Evolutionary conservation across 2,113 vertebrate species (phyloP), one percentile per base, ranked within the genome.

Genomic region (Callipepla squamata): DNA sequence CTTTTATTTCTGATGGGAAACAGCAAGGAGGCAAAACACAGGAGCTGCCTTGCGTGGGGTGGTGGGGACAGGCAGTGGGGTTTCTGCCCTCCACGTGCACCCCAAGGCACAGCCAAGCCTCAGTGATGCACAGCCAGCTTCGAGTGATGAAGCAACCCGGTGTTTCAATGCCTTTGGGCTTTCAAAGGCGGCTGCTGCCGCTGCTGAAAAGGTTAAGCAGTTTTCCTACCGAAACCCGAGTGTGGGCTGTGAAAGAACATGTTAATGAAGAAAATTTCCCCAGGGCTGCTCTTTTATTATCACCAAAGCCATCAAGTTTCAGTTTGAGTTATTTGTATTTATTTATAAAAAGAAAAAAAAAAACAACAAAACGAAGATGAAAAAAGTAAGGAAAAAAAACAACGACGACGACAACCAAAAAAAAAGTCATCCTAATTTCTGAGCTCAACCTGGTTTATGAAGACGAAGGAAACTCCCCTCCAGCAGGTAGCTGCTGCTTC

Each of bases 261-360:
- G 97, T 98, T 98, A 98, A 98, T 98, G 97, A 99, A 98, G 97
- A 98, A 99, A 99, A 99, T 99, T 99, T 98, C 98, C 99, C 98
- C 98, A 91, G 96, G 97, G 98, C 98, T 97, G 98, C 98, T 98
- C 98, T 98, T 98, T 98, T 98, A 99, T 98, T 99, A 99, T 99
- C 99, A 98, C 98, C 98, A 98, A 98, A 99, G 98, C 98, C 98
- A 99, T 99, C 98, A 97, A 97, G 99, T 99, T 99, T 99, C 99
- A 99, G 96, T 99, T 98, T 99, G 98, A 99, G 97, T 99, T 98
- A 98, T 98, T 97, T 98, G 98, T 98, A 99, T 99, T 98, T 99
- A 99, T 99, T 99, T 99, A 98, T 99, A 98, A 98, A 99, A 99
- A 28, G 40, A 40, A 94, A 40, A 97, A 97, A 95, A 84, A 97